Base-by-base conservation (phyloP, 2,888 invertebrate genomes). In the Cephus sareptanus region DNA sequence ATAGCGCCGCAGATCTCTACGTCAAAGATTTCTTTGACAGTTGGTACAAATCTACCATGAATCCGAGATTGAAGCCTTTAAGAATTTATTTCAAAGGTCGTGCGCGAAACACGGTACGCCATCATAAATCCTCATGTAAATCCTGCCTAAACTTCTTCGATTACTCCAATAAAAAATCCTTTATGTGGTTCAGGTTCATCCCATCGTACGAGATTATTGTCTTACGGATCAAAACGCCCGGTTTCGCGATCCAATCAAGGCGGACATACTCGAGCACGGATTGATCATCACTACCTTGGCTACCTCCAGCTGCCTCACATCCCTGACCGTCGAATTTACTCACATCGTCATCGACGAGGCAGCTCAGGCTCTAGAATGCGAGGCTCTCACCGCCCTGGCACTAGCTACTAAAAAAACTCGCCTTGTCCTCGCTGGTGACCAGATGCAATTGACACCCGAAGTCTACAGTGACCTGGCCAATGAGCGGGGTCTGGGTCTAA, bases 271-370 rank as follows among this genome's bases (percentile, higher is more conserved):
- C 87, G 93, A 94, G 76, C 93, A 95, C 79, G 85, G 86, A 31
- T 94, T 97, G 75, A 94, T 97, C 73, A 96, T 97, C 0, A 96
- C 96, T 0, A 97, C 97, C 0, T 92, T 97, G 30, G 95, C 95
- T 83, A 96, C 96, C 69, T 96, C 97, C 11, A 95, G 96, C 92
- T 95, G 95, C 86, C 92, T 97, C 76, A 94, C 95, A 71, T 94
- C 95, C 4, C 91, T 96, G 84, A 94, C 95, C 34, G 93, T 94
- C 71, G 93, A 93, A 84, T 96, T 97, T 87, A 96, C 96, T 0
- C 97, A 97, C 91, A 96, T 97, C 81, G 93, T 97, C 78, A 92
- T 97, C 75, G 97, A 97, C 90, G 97, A 97, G 92, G 97, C 97
- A 0, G 97, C 97, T 0, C 97, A 97, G 89, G 96, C 96, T 0